phyloP scores from a whole-genome alignment of 2,113 vertebrate species.

The Irena cyanogastra region DNA sequence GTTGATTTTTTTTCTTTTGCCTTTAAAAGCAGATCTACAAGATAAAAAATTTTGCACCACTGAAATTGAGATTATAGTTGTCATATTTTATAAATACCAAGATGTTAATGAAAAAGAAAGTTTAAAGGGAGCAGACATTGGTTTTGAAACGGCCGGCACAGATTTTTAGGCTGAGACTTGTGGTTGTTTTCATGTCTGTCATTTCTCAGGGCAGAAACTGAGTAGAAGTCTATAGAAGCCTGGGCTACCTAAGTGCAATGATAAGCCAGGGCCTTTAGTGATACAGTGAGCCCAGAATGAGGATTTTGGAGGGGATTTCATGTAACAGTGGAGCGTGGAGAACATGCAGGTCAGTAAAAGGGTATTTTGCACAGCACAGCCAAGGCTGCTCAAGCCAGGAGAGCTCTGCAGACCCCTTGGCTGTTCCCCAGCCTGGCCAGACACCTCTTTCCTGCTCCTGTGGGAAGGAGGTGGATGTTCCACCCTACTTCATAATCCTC shows the following conservation, averaged over 20 bases:
- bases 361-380: not conserved
- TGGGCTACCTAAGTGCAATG: not conserved
- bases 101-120: not conserved
- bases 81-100: not conserved
- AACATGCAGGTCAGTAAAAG: not conserved
- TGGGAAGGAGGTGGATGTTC: not conserved
- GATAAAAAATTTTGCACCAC: not conserved
- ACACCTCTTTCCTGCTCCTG: not conserved
- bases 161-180: not conserved
- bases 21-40: not conserved
- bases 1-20: not conserved
- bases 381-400: not conserved
- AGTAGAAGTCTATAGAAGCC: not conserved
- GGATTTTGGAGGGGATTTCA: not conserved
- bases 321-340: too few species aligned
- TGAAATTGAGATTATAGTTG: not conserved
- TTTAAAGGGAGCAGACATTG: not conserved
- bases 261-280: not conserved
- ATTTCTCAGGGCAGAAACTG: not conserved
- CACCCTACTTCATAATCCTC: not conserved
- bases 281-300: not conserved
- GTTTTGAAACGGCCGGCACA: not conserved
- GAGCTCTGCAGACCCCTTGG: not conserved
- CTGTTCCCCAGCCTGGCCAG: not conserved
- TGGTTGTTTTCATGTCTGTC: not conserved